A percentile compares a stretch with the other conserved stretches of the same genome.
Conservation (phyloP, 2,113 vertebrate species). For the Chloropsis hardwickii region DNA sequence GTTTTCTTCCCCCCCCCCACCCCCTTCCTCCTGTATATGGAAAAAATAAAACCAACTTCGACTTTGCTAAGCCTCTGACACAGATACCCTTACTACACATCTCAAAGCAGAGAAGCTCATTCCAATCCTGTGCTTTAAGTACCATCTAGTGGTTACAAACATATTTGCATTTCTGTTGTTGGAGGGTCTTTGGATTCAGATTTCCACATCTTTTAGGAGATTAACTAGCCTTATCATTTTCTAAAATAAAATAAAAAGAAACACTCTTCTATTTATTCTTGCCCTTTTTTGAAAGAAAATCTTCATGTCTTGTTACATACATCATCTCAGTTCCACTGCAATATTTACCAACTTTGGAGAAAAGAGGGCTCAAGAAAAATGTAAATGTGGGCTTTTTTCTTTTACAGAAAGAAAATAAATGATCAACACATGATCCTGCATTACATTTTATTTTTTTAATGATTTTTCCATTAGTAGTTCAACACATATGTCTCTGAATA, state of each 20-base stretch:
- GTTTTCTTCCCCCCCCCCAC: rapidly evolving
- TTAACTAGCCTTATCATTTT: not conserved
- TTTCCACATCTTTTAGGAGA: not conserved
- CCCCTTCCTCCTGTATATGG: not conserved
- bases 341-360: not conserved
- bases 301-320: not conserved
- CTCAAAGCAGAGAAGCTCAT: not conserved
- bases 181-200: not conserved
- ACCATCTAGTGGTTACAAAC: constrained; percentile 73
- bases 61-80: not conserved
- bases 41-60: constrained; percentile 25
- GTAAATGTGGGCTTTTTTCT: not conserved
- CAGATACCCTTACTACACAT: not conserved
- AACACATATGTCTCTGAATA: not conserved
- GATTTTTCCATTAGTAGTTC: not conserved
- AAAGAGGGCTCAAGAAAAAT: not conserved
- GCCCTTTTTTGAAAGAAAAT: not conserved
- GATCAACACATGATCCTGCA: not conserved
- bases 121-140: constrained; percentile 69
- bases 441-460: not conserved
- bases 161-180: constrained; percentile 8
- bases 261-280: not conserved
- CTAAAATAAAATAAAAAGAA: not conserved
- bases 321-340: not conserved
- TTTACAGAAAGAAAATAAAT: not conserved